Conservation (phyloP, 2,113 vertebrate genomes). For the Rhea pennata region DNA sequence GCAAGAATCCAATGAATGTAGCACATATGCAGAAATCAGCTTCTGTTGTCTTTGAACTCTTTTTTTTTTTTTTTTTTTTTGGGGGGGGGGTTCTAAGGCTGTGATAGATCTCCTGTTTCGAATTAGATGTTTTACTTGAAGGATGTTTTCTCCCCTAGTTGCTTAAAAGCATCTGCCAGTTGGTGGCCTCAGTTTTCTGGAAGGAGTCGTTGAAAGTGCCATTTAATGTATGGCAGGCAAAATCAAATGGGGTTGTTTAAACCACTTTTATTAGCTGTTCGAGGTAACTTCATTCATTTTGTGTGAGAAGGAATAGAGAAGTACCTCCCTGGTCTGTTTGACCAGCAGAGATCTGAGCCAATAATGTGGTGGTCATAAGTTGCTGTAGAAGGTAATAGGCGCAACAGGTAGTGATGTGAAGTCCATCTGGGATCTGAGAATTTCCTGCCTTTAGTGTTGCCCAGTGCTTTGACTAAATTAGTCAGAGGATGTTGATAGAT, state of each 20-base stretch:
- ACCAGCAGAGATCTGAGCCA: not conserved
- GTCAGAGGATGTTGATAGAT: not conserved
- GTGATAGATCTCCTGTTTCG: not conserved
- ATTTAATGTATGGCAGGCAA: not conserved
- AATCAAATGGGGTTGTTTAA: not conserved
- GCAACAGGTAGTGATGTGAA: not conserved
- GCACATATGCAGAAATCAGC: not conserved
- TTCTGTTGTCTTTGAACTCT: not conserved
- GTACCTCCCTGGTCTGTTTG: not conserved
- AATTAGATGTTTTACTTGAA: not conserved
- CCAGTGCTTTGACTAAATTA: not conserved
- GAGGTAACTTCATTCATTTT: not conserved
- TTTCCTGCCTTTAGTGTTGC: not conserved
- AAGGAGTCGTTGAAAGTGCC: not conserved
- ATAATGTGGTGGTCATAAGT: not conserved
- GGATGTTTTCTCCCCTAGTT: not conserved
- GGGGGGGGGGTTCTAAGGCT: not conserved
- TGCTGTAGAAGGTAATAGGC: rapidly evolving
- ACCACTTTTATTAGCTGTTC: not conserved
- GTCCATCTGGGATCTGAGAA: not conserved
- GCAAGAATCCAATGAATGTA: not conserved
- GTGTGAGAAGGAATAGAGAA: not conserved
- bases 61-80: too few relatives aligned
- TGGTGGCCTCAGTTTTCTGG: not conserved
- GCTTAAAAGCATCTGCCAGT: not conserved